Conservation (phyloP, 2,797 vertebrate genomes). For the Syngnathus rostellatus region DNA sequence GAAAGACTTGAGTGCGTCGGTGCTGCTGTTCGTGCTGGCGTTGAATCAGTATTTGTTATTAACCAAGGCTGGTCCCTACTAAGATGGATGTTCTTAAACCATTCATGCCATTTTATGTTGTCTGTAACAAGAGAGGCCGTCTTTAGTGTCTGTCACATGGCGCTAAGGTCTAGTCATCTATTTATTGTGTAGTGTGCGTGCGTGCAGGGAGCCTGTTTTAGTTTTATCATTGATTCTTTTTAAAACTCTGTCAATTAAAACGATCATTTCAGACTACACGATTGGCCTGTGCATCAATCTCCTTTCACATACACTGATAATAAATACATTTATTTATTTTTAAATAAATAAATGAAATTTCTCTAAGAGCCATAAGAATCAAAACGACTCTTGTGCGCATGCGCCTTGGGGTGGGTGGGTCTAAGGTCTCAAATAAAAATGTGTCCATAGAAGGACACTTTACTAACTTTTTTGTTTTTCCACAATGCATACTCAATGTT, state of each 20-base stretch:
- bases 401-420: background rate
- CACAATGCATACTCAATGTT: background rate
- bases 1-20: background rate
- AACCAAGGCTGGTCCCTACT: background rate
- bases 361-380: no score
- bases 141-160: background rate
- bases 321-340: no score
- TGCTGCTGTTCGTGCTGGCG: background rate
- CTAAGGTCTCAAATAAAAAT: background rate
- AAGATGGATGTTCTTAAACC: background rate
- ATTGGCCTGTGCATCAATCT: background rate
- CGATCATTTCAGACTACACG: background rate
- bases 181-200: background rate
- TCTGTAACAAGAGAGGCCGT: background rate
- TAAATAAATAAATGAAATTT: no score
- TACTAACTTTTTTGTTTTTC: background rate
- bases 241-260: slow-evolving; percentile 1
- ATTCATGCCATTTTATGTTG: background rate
- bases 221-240: background rate
- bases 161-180: background rate
- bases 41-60: slow-evolving; percentile 4
- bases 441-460: slow-evolving; percentile 1
- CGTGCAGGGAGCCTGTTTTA: background rate
- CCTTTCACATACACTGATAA: background rate
- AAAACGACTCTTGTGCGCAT: background rate